Base-by-base conservation (phyloP, 2,113 vertebrate species). In the Melanocharis versteri region DNA sequence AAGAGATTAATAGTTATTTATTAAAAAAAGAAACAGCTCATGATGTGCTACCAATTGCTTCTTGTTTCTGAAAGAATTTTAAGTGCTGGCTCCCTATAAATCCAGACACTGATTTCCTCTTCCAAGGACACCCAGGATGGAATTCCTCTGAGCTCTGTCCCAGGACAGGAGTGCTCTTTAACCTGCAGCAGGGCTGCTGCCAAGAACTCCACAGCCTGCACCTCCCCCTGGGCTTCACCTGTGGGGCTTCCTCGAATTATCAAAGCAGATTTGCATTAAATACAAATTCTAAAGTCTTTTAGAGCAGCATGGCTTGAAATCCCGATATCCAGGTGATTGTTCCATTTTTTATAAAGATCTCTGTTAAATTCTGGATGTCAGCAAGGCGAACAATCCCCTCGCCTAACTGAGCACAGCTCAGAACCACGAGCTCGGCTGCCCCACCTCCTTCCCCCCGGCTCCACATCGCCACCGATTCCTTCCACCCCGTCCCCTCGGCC, bases 371-470 rank as follows among this genome's bases (percentile, higher is more conserved):
- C 33, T 42, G 48, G 53, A 60, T 30, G 90, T 31, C 40, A 33
- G n/a, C 47, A 62, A 5, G 2, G 16, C 8, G 11, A 51, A 24
- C 51, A 47, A 11, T 2, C 31, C 81, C 57, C 65, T 78, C 56
- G 57, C 70, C 71, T 93, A 20, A 22, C 51, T 33, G 24, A 42
- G 48, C 37, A 42, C 2, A 51, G 17, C 84, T 87, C 40, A 19
- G 15, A 27, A 21, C n/a, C 51, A 7, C 4, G 2, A 13, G 4
- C 70, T 31, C 1, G 11, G 69, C 93, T 92, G 24, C 93, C 94
- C 93, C 93, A 68, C 76, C 89, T 92, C 92, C 81, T 88, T 50
- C 93, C 95, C 91, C 84, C 81, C 54, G 81, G 71, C 91, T 85
- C 23, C 79, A 28, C 35, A 11, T 18, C 4, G 45, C 5, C 3